Percentiles rank a stretch among this genome's conserved stretches.
Evolutionary conservation across 2,797 vertebrate genomes (phyloP).

Genomic region (Rhynchotus rufescens): DNA sequence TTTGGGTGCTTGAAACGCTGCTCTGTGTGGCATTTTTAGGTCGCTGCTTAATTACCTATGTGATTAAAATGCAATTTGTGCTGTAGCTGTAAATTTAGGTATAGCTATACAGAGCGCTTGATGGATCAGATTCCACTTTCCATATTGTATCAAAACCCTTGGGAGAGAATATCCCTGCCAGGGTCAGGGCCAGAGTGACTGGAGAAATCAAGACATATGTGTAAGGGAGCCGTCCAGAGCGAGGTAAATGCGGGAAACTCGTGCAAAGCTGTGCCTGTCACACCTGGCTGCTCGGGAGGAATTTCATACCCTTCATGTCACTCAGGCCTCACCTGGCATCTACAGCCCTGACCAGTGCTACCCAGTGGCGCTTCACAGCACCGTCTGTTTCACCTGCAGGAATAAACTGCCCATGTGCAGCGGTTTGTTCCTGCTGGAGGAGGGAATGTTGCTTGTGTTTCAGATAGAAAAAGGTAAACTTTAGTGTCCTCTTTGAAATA

Average conservation of each 20-base stretch:
- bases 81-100: background rate
- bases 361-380: background rate
- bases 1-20: background rate
- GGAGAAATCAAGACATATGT: background rate
- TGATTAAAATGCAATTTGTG: conserved; percentile 24
- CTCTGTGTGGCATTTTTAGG: conserved; percentile 21
- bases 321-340: background rate
- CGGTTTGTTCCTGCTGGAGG: background rate
- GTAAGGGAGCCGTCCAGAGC: background rate
- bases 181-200: background rate
- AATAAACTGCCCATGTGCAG: background rate
- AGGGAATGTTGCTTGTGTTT: background rate
- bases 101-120: background rate
- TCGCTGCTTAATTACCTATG: background rate
- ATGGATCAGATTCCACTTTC: background rate
- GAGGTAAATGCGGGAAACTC: background rate
- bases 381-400: background rate
- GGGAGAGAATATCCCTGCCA: background rate
- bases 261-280: background rate
- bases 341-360: accelerated
- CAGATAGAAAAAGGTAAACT: background rate
- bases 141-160: background rate
- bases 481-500: background rate
- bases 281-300: background rate
- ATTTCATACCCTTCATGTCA: background rate